Evolutionary conservation across 2,113 vertebrate species (phyloP), one percentile per base, ranked within the genome.

Genomic region (Carassius auratus): DNA sequence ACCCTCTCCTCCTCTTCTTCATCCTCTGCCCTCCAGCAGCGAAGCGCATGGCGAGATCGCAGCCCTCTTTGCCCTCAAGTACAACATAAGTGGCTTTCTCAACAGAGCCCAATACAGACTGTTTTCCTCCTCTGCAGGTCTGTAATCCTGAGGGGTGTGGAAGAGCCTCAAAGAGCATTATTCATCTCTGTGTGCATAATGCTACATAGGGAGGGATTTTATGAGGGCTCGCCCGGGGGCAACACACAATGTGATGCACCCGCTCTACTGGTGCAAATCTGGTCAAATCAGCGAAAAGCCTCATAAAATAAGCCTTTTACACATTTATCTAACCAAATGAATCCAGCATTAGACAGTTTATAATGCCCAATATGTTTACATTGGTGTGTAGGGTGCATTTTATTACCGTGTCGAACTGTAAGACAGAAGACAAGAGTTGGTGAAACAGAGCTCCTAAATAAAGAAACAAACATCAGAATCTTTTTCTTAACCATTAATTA

Each of bases 81-180:
- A 61, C 73, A 81, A 73, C 50, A 48, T 66, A 81, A 87, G 84
- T 85, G 75, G 38, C 76, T 80, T 85, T 80, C 45, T 81, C 69
- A 7, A 82, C 79, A 55, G 55, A 86, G 69, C 50, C 68, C 61
- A 66, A 85, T 74, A 75, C 73, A 85, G 66, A 7, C 73, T 7
- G n/a, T 73, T 84, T 87, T 71, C 85, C 55, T 68, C 62, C 86
- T 80, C 62, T 73, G 78, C 62, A 81, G 84, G 57, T 85, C 59
- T 80, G 19, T 62, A 88, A 84, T 86, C 88, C 55, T 21, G 26
- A 81, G 52, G 68, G 86, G 50, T 81, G 48, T 84, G 62, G 68
- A 88, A 87, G 89, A 89, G 93, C 89, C 91, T 95, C 93, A 95
- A 95, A 96, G 92, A 95, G 92, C 96, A 96, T 96, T 94, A 95